These are phyloP conservation scores for Sylvia atricapilla DNA, from an alignment of 2,113 vertebrate species.

Conservation along the genomic window DNA sequence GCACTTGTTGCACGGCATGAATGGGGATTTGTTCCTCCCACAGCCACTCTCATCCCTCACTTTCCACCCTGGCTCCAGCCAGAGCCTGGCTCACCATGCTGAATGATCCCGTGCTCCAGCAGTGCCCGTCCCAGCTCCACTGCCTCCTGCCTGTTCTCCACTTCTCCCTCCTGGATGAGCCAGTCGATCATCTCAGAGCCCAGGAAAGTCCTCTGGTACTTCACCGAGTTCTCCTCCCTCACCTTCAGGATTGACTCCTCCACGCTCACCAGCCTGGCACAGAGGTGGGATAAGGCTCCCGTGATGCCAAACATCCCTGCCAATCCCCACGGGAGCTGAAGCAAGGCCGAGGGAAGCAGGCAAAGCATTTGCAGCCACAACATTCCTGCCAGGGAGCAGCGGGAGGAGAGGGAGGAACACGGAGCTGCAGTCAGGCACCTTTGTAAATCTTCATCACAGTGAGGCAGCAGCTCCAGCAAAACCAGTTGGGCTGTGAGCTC, in stretches of 20 bases:
- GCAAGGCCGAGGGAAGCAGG: neutral
- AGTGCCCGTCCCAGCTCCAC: constrained; percentile 77
- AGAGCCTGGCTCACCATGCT: constrained; percentile 70
- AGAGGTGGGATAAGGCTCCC: neutral
- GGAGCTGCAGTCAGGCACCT: neutral
- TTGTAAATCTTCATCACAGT: neutral
- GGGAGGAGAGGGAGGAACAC: neutral
- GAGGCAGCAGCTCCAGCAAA: neutral
- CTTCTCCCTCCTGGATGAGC: constrained; percentile 82
- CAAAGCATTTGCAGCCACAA: neutral
- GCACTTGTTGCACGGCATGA: constrained; percentile 33
- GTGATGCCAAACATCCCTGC: neutral
- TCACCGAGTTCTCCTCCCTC: constrained; percentile 77
- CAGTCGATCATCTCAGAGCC: constrained; percentile 84
- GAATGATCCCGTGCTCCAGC: constrained; percentile 84
- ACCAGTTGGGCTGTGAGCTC: neutral
- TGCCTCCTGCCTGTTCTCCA: constrained; percentile 72
- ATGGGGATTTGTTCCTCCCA: constrained; percentile 29
- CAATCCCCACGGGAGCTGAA: accelerated
- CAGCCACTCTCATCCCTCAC: neutral
- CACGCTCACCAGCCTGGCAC: constrained; percentile 73
- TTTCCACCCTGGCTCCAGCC: neutral
- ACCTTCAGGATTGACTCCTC: constrained; percentile 79
- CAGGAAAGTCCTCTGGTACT: constrained; percentile 79
- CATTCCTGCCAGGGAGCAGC: neutral